A percentile compares a stretch with the other conserved stretches of the same genome.
Conservation (phyloP, 2,888 invertebrate species). For the Sceliomorpha sp. region DNA sequence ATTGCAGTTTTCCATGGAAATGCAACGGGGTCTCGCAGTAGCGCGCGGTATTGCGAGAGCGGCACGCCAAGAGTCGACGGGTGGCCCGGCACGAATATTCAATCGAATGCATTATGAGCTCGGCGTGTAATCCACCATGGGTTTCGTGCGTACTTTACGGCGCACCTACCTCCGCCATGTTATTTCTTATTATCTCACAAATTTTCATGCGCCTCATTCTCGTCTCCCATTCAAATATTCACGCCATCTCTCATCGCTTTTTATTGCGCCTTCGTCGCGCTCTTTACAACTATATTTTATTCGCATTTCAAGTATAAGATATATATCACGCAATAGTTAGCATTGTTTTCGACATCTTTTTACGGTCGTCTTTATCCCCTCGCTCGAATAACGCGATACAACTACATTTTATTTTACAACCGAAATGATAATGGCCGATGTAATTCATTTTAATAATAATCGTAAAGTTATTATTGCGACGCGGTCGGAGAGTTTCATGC, state of each 20-base stretch:
- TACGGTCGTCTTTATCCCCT: neutral
- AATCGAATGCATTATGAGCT: conserved; percentile 71
- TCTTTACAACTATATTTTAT: conserved; percentile 17
- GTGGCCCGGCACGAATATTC: conserved; percentile 70
- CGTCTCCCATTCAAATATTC: conserved; percentile 27
- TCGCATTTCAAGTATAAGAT: neutral
- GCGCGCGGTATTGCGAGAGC: conserved; percentile 41
- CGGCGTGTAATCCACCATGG: conserved; percentile 60
- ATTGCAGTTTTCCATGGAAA: conserved; percentile 50
- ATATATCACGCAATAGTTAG: neutral
- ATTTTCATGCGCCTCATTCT: conserved; percentile 26
- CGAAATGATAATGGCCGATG: no score
- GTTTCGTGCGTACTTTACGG: conserved; percentile 44
- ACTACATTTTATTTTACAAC: no score
- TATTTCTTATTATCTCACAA: conserved; percentile 42
- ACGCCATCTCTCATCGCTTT: conserved; percentile 28
- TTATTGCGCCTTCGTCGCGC: conserved; percentile 20
- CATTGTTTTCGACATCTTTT: conserved; percentile 1
- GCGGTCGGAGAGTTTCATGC: no score
- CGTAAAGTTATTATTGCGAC: no score
- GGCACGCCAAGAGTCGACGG: conserved; percentile 63
- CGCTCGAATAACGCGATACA: neutral
- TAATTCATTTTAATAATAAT: no score
- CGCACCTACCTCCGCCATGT: conserved; percentile 14
- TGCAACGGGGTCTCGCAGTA: conserved; percentile 41